These are phyloP conservation scores for Hemiscyllium ocellatum DNA, from an alignment of 2,113 vertebrate genomes.

Conservation along the genomic window DNA sequence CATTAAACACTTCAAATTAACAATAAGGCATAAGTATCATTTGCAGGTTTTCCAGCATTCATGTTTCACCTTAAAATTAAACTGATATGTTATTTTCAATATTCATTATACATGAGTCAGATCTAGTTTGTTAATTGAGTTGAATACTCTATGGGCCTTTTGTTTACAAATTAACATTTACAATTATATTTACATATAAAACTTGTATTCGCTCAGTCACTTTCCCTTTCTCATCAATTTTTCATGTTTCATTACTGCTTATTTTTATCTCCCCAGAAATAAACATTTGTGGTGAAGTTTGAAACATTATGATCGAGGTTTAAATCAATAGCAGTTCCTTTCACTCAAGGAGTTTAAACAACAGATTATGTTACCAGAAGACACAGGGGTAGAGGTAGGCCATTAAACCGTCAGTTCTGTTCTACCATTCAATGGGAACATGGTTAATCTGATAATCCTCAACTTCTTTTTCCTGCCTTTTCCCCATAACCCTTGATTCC, in stretches of 20 bases:
- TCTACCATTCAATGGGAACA: too few species aligned
- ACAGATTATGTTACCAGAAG: neutral
- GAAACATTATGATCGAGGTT: neutral
- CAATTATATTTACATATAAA: neutral
- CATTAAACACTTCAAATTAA: neutral
- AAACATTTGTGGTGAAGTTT: neutral
- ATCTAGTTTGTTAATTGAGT: neutral
- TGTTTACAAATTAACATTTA: neutral
- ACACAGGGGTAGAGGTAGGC: too few species aligned
- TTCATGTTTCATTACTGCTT: neutral
- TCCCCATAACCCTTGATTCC: too few species aligned
- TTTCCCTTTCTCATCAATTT: neutral
- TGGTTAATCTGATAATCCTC: too few species aligned
- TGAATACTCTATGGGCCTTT: neutral
- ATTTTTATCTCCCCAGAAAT: neutral
- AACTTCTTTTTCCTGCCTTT: too few species aligned
- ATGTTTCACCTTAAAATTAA: neutral
- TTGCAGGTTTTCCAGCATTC: neutral
- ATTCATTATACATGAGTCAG: neutral
- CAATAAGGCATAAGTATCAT: neutral
- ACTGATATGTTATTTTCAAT: neutral
- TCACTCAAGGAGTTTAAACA: neutral
- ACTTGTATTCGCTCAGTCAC: neutral
- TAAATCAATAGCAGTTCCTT: neutral
- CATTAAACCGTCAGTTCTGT: too few species aligned